Percentiles rank a stretch among this genome's conserved stretches.
phyloP scores from a whole-genome alignment of 1,140 invertebrate genomes.

The Diorhabda sublineata region DNA sequence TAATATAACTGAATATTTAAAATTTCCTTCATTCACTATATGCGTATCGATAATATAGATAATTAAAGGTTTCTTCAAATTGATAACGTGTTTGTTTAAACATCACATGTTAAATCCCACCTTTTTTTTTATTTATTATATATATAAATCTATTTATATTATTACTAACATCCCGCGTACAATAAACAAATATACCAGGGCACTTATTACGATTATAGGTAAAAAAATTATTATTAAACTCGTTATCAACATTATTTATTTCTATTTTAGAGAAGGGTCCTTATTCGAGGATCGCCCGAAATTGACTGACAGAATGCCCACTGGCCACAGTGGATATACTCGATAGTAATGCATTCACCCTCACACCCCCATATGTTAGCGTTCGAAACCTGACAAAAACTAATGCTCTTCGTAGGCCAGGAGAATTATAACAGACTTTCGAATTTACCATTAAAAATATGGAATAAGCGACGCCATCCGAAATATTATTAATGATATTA shows the following conservation, averaged over 20 bases:
- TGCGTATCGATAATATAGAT: conserved; percentile 38
- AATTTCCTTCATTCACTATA: conserved; percentile 42
- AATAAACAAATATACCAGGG: conserved; percentile 35
- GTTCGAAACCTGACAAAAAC: conserved; percentile 5
- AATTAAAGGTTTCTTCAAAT: conserved; percentile 36
- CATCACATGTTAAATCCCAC: conserved; percentile 5
- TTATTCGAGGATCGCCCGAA: conserved; percentile 18
- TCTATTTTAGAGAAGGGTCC: conserved; percentile 18
- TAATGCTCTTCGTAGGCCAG: conserved; percentile 8
- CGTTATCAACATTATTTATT: conserved; percentile 19
- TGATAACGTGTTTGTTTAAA: conserved; percentile 34
- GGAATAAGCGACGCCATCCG: too few species aligned
- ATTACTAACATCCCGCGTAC: conserved; percentile 26
- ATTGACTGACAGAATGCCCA: conserved; percentile 41
- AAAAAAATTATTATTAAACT: conserved; percentile 33
- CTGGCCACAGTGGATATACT: conserved; percentile 36
- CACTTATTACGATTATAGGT: conserved; percentile 33
- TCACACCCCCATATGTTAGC: conserved; percentile 24
- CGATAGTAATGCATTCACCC: conserved; percentile 45
- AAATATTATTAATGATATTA: too few species aligned
- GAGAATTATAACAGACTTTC: not conserved
- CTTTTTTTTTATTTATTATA: conserved; percentile 6
- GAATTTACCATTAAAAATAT: too few species aligned
- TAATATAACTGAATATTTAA: conserved; percentile 44
- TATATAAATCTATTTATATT: conserved; percentile 20